Conservation (phyloP, 1,140 invertebrate genomes). For the Diorhabda sublineata region DNA sequence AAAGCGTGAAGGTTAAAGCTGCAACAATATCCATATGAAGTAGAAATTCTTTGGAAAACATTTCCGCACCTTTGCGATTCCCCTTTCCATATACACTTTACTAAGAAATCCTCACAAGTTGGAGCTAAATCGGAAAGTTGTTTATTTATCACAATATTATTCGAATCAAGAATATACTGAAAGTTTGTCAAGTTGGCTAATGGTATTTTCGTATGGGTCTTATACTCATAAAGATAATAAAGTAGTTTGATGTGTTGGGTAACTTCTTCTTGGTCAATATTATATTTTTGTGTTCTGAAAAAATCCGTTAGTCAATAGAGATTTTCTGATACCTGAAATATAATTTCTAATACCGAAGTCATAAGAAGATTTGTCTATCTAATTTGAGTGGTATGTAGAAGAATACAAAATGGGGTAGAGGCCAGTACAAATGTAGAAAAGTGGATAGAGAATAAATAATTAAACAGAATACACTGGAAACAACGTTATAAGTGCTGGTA, state of each 20-base stretch:
- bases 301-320: background rate
- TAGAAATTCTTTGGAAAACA: constrained; percentile 56
- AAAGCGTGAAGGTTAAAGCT: constrained; percentile 60
- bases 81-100: constrained; percentile 63
- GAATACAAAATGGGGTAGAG: too few relatives aligned
- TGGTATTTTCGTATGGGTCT: constrained; percentile 9
- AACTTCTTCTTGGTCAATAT: constrained; percentile 9
- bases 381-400: too few relatives aligned
- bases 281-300: background rate
- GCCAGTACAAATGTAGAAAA: too few relatives aligned
- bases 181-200: constrained; percentile 33
- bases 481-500: too few relatives aligned
- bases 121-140: constrained; percentile 47
- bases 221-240: constrained; percentile 19
- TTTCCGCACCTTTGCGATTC: constrained; percentile 52
- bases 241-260: constrained; percentile 19
- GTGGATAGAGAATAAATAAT: too few relatives aligned
- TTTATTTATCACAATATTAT: background rate
- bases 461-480: too few relatives aligned
- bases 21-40: constrained; percentile 58
- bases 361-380: too few relatives aligned
- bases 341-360: too few relatives aligned
- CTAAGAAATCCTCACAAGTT: constrained; percentile 54
- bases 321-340: too few relatives aligned
- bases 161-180: constrained; percentile 42